Percentiles rank a stretch among this genome's conserved stretches.
Conservation (phyloP, 2,797 vertebrate species). For the Huso huso region DNA sequence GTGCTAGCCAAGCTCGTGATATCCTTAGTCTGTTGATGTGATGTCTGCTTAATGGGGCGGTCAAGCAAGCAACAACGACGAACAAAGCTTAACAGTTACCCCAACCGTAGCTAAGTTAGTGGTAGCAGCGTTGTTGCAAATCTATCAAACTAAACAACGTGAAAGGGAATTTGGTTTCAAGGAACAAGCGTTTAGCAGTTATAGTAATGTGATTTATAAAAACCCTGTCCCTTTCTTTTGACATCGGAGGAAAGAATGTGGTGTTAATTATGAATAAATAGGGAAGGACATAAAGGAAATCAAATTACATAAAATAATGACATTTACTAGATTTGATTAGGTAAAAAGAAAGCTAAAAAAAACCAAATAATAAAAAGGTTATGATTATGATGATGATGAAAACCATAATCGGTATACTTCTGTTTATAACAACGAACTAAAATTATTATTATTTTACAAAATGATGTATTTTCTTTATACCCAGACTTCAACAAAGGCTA, state of each 20-base stretch:
- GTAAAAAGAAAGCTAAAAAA: too few species aligned
- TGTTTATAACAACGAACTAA: too few species aligned
- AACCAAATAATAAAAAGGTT: too few species aligned
- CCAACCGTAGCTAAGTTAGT: slow-evolving; percentile 65
- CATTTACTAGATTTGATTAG: slow-evolving; percentile 52
- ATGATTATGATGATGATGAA: too few species aligned
- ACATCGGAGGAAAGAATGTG: slow-evolving; percentile 78
- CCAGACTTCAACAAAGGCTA: not conserved
- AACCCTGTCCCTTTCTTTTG: slow-evolving; percentile 50
- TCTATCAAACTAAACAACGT: slow-evolving; percentile 80
- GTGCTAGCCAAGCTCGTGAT: slow-evolving; percentile 72
- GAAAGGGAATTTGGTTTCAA: slow-evolving; percentile 82
- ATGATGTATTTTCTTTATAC: too few species aligned
- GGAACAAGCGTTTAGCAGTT: slow-evolving; percentile 78
- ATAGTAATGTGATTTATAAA: slow-evolving; percentile 73
- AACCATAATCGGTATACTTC: too few species aligned
- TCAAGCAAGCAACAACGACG: slow-evolving; percentile 86
- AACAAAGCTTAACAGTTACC: slow-evolving; percentile 83
- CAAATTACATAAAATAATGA: slow-evolving; percentile 76
- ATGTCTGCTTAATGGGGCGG: slow-evolving; percentile 95
- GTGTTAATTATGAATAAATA: slow-evolving; percentile 71
- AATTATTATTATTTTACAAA: too few species aligned
- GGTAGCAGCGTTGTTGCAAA: slow-evolving; percentile 66
- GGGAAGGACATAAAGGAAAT: slow-evolving; percentile 62
- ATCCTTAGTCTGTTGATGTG: slow-evolving; percentile 81